A percentile compares a stretch with the other conserved stretches of the same genome.
Evolutionary conservation across 2,113 vertebrate genomes (phyloP).

Genomic region (Edolisoma coerulescens): DNA sequence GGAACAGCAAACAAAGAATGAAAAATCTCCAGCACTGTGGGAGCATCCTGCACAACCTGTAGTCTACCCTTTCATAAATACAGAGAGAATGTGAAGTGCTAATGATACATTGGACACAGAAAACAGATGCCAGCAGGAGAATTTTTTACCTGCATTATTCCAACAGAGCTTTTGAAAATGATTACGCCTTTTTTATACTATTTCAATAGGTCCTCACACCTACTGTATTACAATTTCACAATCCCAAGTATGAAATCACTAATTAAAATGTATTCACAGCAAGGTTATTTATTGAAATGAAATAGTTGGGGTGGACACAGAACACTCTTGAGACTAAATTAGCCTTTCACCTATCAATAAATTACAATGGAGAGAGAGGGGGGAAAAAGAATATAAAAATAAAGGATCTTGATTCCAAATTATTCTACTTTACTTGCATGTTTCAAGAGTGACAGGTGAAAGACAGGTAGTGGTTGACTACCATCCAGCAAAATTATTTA

Average conservation of each 20-base stretch:
- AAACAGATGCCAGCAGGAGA: slow-evolving; percentile 30
- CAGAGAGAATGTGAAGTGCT: neutral
- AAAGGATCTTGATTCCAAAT: neutral
- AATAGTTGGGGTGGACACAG: neutral
- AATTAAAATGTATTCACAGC: slow-evolving; percentile 59
- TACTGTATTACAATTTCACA: slow-evolving; percentile 29
- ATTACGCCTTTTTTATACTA: slow-evolving; percentile 14
- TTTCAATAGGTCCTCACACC: slow-evolving; percentile 21
- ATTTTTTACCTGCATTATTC: slow-evolving; percentile 22
- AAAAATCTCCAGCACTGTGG: neutral
- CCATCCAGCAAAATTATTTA: neutral
- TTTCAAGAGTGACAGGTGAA: neutral
- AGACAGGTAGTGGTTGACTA: neutral
- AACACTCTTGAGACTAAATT: slow-evolving; percentile 3
- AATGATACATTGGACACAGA: slow-evolving; percentile 4
- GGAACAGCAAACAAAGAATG: neutral
- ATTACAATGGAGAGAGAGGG: neutral
- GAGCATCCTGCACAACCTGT: neutral
- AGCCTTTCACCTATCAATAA: neutral
- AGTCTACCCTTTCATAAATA: slow-evolving; percentile 11
- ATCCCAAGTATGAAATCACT: slow-evolving; percentile 35
- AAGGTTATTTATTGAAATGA: slow-evolving; percentile 17
- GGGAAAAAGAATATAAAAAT: neutral
- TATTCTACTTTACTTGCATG: neutral
- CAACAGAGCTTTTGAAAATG: slow-evolving; percentile 48